Conservation (phyloP, 2,113 vertebrate species). For the Microtus pennsylvanicus region DNA sequence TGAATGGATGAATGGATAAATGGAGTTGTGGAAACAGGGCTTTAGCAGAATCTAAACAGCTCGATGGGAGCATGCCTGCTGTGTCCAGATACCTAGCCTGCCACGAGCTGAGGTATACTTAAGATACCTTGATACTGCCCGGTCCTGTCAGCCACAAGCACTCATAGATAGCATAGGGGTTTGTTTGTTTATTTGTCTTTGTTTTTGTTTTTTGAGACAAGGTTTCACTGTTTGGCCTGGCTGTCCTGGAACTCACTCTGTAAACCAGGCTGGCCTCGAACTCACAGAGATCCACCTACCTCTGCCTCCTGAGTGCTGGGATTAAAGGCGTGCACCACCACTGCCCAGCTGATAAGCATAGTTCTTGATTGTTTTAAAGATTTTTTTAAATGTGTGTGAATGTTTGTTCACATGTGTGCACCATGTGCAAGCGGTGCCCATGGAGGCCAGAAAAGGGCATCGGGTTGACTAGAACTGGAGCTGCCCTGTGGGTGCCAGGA, state of each 20-base stretch:
- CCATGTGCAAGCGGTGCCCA: neutral
- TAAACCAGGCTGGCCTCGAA: too few species aligned
- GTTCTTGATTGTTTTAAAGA: neutral
- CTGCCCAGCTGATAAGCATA: too few species aligned
- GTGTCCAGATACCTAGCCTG: neutral
- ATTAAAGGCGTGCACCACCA: too few species aligned
- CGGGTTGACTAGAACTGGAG: neutral
- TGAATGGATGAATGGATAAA: neutral
- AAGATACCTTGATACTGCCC: neutral
- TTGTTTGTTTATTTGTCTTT: too few species aligned
- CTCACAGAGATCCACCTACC: too few species aligned
- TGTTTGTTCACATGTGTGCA: neutral
- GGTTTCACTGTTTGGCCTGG: too few species aligned
- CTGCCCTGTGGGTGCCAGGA: neutral
- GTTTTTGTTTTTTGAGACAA: neutral
- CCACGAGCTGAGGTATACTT: neutral
- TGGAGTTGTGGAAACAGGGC: neutral
- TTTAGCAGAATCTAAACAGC: neutral
- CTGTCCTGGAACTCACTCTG: too few species aligned
- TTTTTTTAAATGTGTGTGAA: neutral
- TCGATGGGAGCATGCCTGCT: neutral
- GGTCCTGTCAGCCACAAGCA: neutral
- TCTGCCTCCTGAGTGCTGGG: too few species aligned
- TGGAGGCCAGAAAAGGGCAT: neutral
- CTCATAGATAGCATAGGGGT: neutral